Base-by-base conservation (phyloP, 64 coral and sea anemone species). In the Montipora foliosa region DNA sequence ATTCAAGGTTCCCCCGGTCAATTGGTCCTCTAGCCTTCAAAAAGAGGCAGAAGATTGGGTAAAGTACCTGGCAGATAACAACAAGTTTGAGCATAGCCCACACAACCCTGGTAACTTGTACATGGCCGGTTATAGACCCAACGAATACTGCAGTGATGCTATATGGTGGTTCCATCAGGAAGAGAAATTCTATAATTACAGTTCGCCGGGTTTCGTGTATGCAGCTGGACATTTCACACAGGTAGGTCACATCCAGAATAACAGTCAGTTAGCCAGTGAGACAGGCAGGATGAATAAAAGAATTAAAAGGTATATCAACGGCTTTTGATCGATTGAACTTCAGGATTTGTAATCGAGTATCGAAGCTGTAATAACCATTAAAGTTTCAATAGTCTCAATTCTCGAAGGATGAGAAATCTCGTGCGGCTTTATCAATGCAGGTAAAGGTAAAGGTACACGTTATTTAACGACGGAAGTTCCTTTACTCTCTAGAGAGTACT, bases 141-240 rank as follows among this genome's bases (percentile, higher is more conserved):
- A 14, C 3, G 82, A 86, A 44, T 86, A 71, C 47, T 86, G 82
- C 19, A 86, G 66, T 72, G 62, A 86, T 8, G 82, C 87, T 24
- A 19, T 89, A 10, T 57, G 55, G 72, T 89, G 72, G 72, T 59
- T 89, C 24, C 76, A 89, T 67, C 12, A 44, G 15, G 68, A 89
- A 45, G 87, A 89, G 51, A 78, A 59, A 19, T 67, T 61, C 55
- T 89, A 89, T 21, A 59, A 89, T 79, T 89, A 76, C 87, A 77
- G 19, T 5, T 47, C 44, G 8, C 87, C 87, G 14, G 46, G 74
- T 19, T 89, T 61, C 9, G 7, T 49, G 2, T 7, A 19, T 46
- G 6, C 4, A 7, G 60, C 87, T 37, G 49, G 87, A 44, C 47
- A 89, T 50, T 89, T 89, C 67, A 89, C 73, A 1, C 50, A 60